A percentile compares a stretch with the other conserved stretches of the same genome.
phyloP scores from a whole-genome alignment of 2,797 vertebrate genomes.

The Gymnopithys bicolor region DNA sequence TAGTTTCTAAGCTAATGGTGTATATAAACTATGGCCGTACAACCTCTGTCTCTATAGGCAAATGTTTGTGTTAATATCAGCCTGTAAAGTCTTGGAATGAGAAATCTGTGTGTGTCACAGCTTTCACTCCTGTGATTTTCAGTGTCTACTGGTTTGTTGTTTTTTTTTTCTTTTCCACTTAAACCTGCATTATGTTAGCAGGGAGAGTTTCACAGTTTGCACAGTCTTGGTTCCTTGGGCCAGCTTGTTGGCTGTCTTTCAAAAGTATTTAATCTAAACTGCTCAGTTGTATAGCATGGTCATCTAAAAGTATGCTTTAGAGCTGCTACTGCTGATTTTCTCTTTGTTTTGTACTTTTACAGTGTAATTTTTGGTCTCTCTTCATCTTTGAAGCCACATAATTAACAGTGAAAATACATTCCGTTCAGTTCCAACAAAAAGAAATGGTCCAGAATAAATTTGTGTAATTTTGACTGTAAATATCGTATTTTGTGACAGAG shows the following conservation, averaged over 20 bases:
- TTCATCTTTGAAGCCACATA: neutral
- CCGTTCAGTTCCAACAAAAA: neutral
- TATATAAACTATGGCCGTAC: neutral
- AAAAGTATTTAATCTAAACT: neutral
- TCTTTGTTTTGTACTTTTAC: neutral
- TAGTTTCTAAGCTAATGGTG: neutral
- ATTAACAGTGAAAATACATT: neutral
- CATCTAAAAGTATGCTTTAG: neutral
- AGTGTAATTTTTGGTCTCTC: neutral
- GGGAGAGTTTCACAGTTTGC: neutral
- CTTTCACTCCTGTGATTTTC: conserved; percentile 22
- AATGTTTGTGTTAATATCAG: neutral
- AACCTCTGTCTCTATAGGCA: neutral
- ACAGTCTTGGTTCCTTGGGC: neutral
- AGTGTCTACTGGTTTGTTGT: neutral
- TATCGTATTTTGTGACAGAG: neutral
- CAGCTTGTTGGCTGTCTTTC: conserved; percentile 1
- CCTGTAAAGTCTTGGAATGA: neutral
- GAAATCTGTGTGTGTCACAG: conserved; percentile 40
- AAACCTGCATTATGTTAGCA: neutral
- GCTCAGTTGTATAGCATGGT: neutral
- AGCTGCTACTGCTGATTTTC: neutral
- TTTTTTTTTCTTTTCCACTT: neutral
- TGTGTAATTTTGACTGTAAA: neutral
- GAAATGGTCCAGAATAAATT: neutral